Percentiles rank a stretch among this genome's conserved stretches.
Conservation (phyloP, 2,113 vertebrate genomes). For the Takifugu bimaculatus region DNA sequence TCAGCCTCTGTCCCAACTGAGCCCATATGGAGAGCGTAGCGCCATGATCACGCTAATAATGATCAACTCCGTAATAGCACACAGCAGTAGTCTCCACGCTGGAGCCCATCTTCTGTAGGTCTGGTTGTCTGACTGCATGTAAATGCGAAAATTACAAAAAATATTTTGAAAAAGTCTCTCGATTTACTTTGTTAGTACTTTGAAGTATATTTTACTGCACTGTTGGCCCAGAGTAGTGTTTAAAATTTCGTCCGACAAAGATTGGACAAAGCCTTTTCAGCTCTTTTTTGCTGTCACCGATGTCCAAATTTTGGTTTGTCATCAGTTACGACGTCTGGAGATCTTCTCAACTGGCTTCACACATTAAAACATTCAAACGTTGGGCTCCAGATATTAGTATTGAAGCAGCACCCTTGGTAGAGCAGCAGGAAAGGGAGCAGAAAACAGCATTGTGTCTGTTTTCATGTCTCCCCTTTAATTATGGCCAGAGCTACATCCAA, state of each 20-base stretch:
- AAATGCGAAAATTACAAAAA: constrained; percentile 9
- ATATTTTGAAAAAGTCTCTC: background rate
- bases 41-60: constrained; percentile 68
- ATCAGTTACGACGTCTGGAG: constrained; percentile 52
- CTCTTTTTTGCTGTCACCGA: constrained; percentile 24
- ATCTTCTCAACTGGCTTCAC: constrained; percentile 62
- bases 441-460: constrained; percentile 63
- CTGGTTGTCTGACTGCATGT: background rate
- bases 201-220: constrained; percentile 9
- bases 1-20: constrained; percentile 75
- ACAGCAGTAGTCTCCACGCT: constrained; percentile 33
- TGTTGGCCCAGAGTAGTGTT: constrained; percentile 15
- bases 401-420: constrained; percentile 66
- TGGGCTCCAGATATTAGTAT: constrained; percentile 60
- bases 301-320: constrained; percentile 28
- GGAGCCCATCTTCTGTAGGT: constrained; percentile 37
- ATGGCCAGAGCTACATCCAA: constrained; percentile 70
- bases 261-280: background rate
- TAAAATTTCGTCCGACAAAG: background rate
- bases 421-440: constrained; percentile 56
- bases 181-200: background rate
- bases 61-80: constrained; percentile 51
- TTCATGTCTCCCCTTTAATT: constrained; percentile 72
- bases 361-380: constrained; percentile 65
- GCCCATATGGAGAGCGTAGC: constrained; percentile 65